phyloP scores from a whole-genome alignment of 2,888 invertebrate genomes.

The Mythimna albipuncta region DNA sequence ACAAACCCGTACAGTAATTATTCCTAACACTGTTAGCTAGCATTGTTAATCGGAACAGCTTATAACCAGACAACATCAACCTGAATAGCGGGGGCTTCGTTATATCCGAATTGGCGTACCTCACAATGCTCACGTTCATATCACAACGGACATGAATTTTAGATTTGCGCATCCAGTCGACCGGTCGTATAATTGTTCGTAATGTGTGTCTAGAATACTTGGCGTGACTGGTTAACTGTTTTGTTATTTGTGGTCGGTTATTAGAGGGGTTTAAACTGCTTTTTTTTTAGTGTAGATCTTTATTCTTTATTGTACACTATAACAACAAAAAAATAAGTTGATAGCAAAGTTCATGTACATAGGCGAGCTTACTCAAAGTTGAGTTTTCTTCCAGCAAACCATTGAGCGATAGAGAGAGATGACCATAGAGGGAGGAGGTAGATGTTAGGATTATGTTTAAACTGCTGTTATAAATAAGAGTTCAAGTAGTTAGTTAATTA shows the following conservation, averaged over 20 bases:
- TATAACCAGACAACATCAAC: slow-evolving; percentile 38
- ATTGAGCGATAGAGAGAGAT: too few species aligned
- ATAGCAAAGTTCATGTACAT: too few species aligned
- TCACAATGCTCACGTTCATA: slow-evolving; percentile 67
- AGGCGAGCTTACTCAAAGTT: too few species aligned
- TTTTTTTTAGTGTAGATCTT: neutral
- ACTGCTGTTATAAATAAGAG: too few species aligned
- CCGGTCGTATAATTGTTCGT: slow-evolving; percentile 51
- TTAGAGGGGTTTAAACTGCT: neutral
- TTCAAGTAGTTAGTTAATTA: too few species aligned
- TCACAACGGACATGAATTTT: slow-evolving; percentile 74
- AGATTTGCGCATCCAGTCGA: slow-evolving; percentile 65
- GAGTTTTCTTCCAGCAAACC: too few species aligned
- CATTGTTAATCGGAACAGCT: neutral
- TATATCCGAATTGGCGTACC: slow-evolving; percentile 72
- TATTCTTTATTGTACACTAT: too few species aligned
- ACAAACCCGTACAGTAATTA: neutral
- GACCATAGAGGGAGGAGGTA: too few species aligned
- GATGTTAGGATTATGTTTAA: too few species aligned
- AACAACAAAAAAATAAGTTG: too few species aligned
- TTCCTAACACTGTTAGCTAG: neutral
- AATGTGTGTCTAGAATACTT: slow-evolving; percentile 41
- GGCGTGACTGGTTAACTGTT: neutral
- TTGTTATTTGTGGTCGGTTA: neutral
- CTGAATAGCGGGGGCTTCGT: slow-evolving; percentile 59